Evolutionary conservation across 1,140 invertebrate species (phyloP), one percentile per base, ranked within the genome.

Genomic region (Centruroides sculpturatus): DNA sequence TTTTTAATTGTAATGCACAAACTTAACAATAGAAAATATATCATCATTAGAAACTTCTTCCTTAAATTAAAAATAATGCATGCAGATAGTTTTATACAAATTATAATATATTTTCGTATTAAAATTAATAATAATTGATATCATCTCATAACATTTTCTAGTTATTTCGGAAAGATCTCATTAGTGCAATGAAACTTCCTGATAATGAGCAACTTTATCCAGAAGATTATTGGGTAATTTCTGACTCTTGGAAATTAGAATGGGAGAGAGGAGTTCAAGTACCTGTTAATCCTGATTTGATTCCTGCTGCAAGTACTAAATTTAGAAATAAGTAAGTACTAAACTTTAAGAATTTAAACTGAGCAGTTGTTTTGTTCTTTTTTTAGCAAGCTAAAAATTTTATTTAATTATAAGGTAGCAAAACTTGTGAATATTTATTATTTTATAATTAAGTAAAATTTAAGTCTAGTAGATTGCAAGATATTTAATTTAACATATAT

Each of bases 181-280:
- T 99, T 72, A 94, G 90, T 78, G 93, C 93, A 63, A 98, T 98
- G 94, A 98, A 98, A 80, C 79, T 98, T 71, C 87, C 93, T n/a
- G 94, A 98, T 76, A 92, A 87, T 61, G 93, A 98, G 75, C 91
- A 88, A 23, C 78, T 97, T 61, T 84, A 85, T 68, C 79, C 83
- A 23, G 86, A 91, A 71, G 89, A 95, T 72, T 98, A 94, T 78
- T 90, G 93, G 83, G 80, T 92, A 57, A 95, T 98, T 59, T 85
- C 83, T 57, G 95, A 99, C 78, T 86, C 90, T 64, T 99, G 96
- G 96, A 92, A 94, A 71, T 92, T 96, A 74, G 92, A 98, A 73
- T 99, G 95, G 95, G 94, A 98, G 73, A 82, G 91, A 69, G 95
- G 95, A 41, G 95, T 99, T 50, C 96, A 99, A 77, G 78, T 68